Evolutionary conservation across 2,888 invertebrate species (phyloP), one percentile per base, ranked within the genome.

Genomic region (Calephelis perditalis): DNA sequence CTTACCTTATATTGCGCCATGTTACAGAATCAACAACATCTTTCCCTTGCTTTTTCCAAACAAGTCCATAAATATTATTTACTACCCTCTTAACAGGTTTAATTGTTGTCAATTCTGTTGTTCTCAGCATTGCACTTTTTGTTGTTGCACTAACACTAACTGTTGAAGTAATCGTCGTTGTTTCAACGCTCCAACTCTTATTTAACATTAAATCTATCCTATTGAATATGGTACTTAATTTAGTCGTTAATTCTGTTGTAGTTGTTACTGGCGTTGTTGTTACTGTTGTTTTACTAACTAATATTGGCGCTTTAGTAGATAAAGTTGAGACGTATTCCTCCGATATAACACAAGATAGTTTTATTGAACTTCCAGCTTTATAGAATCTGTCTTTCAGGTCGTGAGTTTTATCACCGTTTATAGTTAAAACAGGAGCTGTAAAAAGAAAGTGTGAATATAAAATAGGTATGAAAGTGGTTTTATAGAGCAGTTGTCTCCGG

Each of bases 291-390:
- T 78, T 70, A 26, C 78, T 76, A 9, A 75, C 63, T 26, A 76
- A 80, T 10, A 82, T 79, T 45, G 83, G 74, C 15, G 74, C 66
- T 71, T 82, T 83, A 7, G 79, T 81, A 4, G 83, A 73, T 62
- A 85, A 69, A 35, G 81, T 76, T 54, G 76, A 68, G 55, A 82
- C 71, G 63, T 80, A 89, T 62, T 87, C 84, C 60, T 88, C 88
- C 73, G 89, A 86, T 85, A 90, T 86, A 75, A 85, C 79, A 72
- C 94, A 94, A 44, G 93, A 92, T 65, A 95, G 86, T 79, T 94
- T 94, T 70, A 95, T 94, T 61, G 93, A 92, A 78, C 94, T 95
- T 69, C 95, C 95, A 43, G 94, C 92, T 84, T 95, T 94, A 81
- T 94, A 94, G 79, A 94, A 94, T 71, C 94, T 92, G 79, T 94